These are phyloP conservation scores for Salminus brasiliensis DNA, from an alignment of 2,113 vertebrate species.

Conservation along the genomic window DNA sequence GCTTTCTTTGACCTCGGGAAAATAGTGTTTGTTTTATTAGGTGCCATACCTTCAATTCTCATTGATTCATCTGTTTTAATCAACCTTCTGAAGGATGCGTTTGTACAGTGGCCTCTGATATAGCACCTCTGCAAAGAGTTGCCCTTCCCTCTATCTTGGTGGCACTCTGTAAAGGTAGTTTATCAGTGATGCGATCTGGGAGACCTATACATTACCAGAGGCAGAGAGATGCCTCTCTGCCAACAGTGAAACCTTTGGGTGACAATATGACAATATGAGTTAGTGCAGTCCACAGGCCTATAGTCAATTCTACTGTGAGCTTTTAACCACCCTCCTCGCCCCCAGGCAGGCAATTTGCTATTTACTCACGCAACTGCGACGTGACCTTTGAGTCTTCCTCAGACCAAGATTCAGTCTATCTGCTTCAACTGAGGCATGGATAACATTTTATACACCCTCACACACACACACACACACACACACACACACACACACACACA, in stretches of 20 bases:
- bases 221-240: conserved; percentile 34
- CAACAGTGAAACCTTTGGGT: conserved; percentile 35
- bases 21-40: conserved; percentile 22
- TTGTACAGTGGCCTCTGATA: conserved; percentile 24
- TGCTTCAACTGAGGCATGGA: not conserved
- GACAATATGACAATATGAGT: conserved; percentile 45
- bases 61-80: conserved; percentile 36
- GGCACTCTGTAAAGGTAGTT: conserved; percentile 43
- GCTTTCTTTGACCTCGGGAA: conserved; percentile 13
- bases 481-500: not conserved
- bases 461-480: too few species aligned
- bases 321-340: conserved; percentile 30
- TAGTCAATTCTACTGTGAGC: conserved; percentile 43
- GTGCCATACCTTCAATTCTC: conserved; percentile 3
- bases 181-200: conserved; percentile 24
- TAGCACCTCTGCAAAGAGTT: conserved; percentile 19
- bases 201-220: conserved; percentile 36
- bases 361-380: conserved; percentile 40
- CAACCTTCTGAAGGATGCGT: conserved; percentile 5
- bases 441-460: not conserved
- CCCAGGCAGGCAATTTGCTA: conserved; percentile 37
- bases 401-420: conserved; percentile 20
- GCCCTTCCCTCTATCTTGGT: conserved; percentile 26
- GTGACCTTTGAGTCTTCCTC: conserved; percentile 48
- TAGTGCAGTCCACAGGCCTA: conserved; percentile 29